Conservation (phyloP, 2,113 vertebrate species). For the Mixornis gularis region DNA sequence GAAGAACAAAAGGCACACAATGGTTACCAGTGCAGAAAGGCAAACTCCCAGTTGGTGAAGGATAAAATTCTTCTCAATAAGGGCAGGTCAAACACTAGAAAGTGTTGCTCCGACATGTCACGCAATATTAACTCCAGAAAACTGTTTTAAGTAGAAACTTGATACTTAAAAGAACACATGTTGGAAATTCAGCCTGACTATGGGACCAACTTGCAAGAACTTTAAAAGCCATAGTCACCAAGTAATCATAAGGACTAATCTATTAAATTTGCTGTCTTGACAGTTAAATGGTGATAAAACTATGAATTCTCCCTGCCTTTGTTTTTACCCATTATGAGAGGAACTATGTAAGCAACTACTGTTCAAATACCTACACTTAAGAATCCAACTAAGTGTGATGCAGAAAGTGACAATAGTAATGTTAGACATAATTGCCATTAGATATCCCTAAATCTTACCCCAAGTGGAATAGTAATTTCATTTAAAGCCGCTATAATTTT, state of each 20-base stretch:
- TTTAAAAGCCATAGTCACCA: neutral
- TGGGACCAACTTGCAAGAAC: neutral
- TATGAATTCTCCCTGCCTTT: neutral
- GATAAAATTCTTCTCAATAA: neutral
- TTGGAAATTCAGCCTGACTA: neutral
- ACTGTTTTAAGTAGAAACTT: neutral
- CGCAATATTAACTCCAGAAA: neutral
- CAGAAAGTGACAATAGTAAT: neutral
- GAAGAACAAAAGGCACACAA: neutral
- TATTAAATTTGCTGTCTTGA: neutral
- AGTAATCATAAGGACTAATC: neutral
- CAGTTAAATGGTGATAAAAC: neutral
- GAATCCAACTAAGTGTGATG: neutral
- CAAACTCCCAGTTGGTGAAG: neutral
- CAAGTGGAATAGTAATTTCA: neutral
- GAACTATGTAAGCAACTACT: neutral
- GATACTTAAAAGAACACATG: neutral
- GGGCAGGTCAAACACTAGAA: neutral
- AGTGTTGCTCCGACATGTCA: neutral
- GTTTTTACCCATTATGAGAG: neutral
- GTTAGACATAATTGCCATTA: neutral
- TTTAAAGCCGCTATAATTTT: neutral
- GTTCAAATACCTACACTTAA: neutral
- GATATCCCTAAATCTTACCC: neutral
- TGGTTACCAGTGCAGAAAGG: neutral